A percentile compares a stretch with the other conserved stretches of the same genome.
These are phyloP conservation scores for Toxostoma redivivum DNA, from an alignment of 2,113 vertebrate species.

Conservation along the genomic window DNA sequence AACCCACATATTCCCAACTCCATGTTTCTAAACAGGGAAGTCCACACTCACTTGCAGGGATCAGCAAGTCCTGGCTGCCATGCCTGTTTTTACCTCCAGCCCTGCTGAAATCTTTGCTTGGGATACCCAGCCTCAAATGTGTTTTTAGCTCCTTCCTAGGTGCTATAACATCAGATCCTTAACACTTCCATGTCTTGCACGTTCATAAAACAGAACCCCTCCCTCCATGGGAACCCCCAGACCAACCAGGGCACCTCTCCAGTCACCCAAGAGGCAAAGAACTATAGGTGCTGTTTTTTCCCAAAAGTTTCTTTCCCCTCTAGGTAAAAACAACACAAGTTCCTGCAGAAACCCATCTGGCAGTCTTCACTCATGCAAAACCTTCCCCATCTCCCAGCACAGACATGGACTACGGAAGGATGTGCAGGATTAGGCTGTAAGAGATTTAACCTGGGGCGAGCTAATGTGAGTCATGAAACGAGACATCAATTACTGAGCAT, in stretches of 20 bases:
- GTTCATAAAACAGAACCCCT: background rate
- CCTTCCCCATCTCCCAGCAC: background rate
- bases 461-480: conserved; percentile 39
- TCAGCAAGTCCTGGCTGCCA: background rate
- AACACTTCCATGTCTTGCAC: background rate
- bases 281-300: background rate
- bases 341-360: conserved; percentile 6
- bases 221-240: background rate
- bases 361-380: background rate
- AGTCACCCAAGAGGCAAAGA: background rate
- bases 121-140: background rate
- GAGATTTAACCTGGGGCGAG: conserved; percentile 21
- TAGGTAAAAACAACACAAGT: background rate
- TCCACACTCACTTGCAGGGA: background rate
- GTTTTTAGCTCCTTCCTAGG: background rate
- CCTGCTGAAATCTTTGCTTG: background rate
- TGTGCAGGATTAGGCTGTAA: conserved; percentile 28
- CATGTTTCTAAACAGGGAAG: background rate
- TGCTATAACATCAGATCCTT: background rate
- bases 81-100: background rate
- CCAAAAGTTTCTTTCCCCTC: background rate
- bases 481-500: conserved; percentile 48
- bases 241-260: background rate
- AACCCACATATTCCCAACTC: background rate
- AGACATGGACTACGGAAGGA: background rate